These are phyloP conservation scores for Ichneumon xanthorius DNA, from an alignment of 2,888 invertebrate species.

Conservation along the genomic window DNA sequence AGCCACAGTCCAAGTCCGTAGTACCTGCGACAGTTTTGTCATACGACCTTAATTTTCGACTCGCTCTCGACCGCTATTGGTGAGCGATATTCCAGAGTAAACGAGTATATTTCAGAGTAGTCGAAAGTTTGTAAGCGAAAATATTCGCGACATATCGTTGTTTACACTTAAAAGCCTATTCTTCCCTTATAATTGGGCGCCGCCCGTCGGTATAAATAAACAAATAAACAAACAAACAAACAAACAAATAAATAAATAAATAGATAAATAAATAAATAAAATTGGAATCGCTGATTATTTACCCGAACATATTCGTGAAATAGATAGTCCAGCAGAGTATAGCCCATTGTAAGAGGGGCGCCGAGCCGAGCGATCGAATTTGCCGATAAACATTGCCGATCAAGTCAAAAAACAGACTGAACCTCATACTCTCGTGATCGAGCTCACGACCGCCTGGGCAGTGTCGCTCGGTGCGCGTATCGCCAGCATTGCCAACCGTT, in stretches of 20 bases:
- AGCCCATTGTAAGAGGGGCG: constrained; percentile 87
- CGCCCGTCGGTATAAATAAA: too few relatives aligned
- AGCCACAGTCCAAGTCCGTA: constrained; percentile 91
- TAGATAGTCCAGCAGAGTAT: constrained; percentile 87
- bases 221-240: too few relatives aligned
- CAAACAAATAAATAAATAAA: not conserved
- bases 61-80: not conserved
- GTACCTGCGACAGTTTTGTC: constrained; percentile 85
- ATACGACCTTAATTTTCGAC: not conserved
- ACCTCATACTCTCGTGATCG: constrained; percentile 36
- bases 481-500: constrained; percentile 15
- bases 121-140: too few relatives aligned
- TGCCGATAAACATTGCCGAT: constrained; percentile 86
- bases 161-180: too few relatives aligned
- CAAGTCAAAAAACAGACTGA: constrained; percentile 79
- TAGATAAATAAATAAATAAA: not conserved
- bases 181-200: too few relatives aligned
- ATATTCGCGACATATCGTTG: too few relatives aligned
- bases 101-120: not conserved
- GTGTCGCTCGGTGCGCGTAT: constrained; percentile 26
- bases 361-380: constrained; percentile 86
- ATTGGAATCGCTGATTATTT: constrained; percentile 55
- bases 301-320: constrained; percentile 90
- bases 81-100: not conserved
- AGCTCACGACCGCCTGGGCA: constrained; percentile 24